Conservation (phyloP, 2,888 invertebrate species). For the Polydrusus tereticollis region DNA sequence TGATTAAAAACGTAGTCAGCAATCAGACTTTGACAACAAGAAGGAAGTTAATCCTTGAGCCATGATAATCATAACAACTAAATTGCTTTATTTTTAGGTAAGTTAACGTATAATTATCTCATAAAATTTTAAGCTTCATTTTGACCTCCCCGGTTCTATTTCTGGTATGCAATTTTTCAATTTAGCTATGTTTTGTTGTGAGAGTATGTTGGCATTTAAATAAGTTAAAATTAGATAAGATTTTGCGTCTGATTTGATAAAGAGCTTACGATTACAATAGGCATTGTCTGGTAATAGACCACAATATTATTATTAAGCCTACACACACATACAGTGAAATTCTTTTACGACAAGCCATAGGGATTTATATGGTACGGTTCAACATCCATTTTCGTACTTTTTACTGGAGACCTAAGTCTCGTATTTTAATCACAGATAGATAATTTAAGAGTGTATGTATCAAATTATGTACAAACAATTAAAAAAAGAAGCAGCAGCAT, state of each 20-base stretch:
- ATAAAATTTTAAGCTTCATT: background rate
- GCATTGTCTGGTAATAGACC: no score
- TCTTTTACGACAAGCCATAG: no score
- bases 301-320: no score
- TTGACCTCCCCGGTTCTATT: conserved; percentile 8
- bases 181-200: background rate
- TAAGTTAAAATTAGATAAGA: background rate
- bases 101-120: background rate
- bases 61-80: background rate
- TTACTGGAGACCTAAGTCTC: no score
- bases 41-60: background rate
- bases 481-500: no score
- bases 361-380: no score
- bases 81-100: conserved; percentile 9
- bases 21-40: background rate
- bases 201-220: background rate
- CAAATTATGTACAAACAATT: no score
- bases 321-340: background rate
- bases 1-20: no score
- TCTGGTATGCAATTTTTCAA: background rate
- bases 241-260: background rate
- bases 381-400: no score
- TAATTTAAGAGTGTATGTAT: no score
- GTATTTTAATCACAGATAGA: no score
- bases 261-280: background rate